These are phyloP conservation scores for Telmatochromis sp. DNA, from an alignment of 2,113 vertebrate genomes.

Conservation along the genomic window DNA sequence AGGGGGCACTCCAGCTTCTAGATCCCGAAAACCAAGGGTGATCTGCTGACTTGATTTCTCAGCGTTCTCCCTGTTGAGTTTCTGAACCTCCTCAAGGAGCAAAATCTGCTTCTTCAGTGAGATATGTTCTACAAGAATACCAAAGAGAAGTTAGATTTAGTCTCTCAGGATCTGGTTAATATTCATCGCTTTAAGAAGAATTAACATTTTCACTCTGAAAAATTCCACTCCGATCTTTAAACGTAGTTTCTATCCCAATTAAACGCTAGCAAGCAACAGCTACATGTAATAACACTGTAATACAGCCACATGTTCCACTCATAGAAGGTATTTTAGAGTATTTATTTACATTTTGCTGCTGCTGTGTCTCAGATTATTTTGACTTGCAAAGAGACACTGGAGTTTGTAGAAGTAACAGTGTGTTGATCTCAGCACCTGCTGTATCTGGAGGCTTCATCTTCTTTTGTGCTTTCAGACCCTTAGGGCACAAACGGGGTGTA, in stretches of 20 bases:
- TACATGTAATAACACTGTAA: neutral
- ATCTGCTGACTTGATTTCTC: slow-evolving; percentile 60
- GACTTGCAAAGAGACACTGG: neutral
- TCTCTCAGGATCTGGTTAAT: neutral
- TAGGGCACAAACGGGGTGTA: slow-evolving; percentile 56
- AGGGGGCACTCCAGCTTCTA: slow-evolving; percentile 4
- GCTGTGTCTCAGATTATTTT: neutral
- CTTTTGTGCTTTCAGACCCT: slow-evolving; percentile 64
- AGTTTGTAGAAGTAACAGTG: neutral
- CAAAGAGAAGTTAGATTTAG: neutral
- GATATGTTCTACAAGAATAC: slow-evolving; percentile 62
- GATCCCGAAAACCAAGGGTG: neutral
- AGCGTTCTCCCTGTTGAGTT: slow-evolving; percentile 79
- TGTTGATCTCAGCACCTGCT: slow-evolving; percentile 70
- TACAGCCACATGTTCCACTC: neutral
- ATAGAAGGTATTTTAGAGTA: neutral
- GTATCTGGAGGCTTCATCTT: slow-evolving; percentile 77
- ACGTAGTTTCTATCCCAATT: neutral
- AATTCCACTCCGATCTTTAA: neutral
- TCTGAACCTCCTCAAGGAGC: slow-evolving; percentile 76
- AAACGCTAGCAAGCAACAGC: neutral
- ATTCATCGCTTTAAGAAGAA: neutral
- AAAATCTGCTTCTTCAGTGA: slow-evolving; percentile 64
- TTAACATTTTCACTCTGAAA: neutral
- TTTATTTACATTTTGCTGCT: neutral